phyloP scores from a whole-genome alignment of 2,113 vertebrate genomes.

The Tricholaema leucomelas region DNA sequence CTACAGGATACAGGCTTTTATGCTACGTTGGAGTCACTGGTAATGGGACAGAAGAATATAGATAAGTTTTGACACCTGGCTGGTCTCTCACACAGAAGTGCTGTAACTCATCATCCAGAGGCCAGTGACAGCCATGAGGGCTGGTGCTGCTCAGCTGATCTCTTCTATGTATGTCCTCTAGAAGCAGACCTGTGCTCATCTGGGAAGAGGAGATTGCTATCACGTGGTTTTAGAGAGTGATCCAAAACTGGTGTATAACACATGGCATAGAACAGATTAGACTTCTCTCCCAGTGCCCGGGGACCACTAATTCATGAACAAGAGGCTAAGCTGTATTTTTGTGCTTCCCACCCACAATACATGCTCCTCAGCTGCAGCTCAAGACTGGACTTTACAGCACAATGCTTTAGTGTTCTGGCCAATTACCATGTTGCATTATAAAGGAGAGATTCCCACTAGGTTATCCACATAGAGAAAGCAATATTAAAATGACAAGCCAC shows the following conservation, averaged over 20 bases:
- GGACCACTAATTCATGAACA: background rate
- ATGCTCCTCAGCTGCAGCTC: slow-evolving; percentile 6
- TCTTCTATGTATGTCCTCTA: background rate
- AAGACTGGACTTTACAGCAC: background rate
- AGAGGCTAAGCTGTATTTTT: background rate
- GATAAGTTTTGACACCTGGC: background rate
- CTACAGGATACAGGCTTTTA: background rate
- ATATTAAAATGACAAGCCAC: slow-evolving; percentile 62
- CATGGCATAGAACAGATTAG: background rate
- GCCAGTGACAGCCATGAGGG: background rate
- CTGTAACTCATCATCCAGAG: background rate
- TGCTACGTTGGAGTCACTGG: background rate
- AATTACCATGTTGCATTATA: slow-evolving; percentile 30
- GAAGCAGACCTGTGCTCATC: background rate
- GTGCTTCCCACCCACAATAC: background rate
- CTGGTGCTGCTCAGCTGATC: background rate
- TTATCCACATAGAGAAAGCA: slow-evolving; percentile 38
- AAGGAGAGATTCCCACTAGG: slow-evolving; percentile 25
- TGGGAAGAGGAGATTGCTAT: background rate
- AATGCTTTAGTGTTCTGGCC: slow-evolving; percentile 48
- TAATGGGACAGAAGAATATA: background rate
- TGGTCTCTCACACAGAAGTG: background rate
- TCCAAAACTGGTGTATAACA: background rate
- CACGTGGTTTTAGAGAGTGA: background rate
- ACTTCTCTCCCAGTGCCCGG: background rate